Evolutionary conservation across 2,113 vertebrate species (phyloP).

Genomic region (Halcyon malimbica): DNA sequence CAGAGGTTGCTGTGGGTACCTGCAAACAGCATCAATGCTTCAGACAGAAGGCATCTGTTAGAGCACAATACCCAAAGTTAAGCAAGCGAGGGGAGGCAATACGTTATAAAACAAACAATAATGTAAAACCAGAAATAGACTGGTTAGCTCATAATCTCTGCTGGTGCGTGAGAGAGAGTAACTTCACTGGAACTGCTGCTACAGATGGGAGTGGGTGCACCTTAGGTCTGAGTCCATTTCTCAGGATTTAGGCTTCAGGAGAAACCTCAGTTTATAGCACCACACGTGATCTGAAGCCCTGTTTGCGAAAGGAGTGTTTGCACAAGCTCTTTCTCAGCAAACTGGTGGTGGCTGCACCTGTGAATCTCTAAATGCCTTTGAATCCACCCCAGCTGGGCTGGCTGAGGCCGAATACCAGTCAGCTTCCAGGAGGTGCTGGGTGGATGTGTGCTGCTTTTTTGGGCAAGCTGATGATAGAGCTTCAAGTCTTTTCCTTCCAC

Average conservation of each 20-base stretch:
- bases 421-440: not conserved
- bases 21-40: not conserved
- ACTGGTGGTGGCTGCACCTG: slow-evolving; percentile 2
- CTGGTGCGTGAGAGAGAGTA: not conserved
- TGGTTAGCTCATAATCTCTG: not conserved
- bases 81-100: not conserved
- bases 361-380: not conserved
- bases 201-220: fast-evolving
- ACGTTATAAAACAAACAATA: not conserved
- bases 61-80: not conserved
- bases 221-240: not conserved
- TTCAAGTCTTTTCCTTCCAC: not conserved
- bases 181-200: not conserved
- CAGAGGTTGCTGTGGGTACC: not conserved
- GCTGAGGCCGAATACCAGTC: not conserved
- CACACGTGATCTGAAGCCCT: fast-evolving
- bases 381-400: not conserved
- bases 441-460: not conserved
- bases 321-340: not conserved
- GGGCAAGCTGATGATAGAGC: not conserved
- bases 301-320: not conserved
- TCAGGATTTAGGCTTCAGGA: not conserved
- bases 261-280: not conserved
- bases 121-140: not conserved
- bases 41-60: not conserved